Percentiles rank a stretch among this genome's conserved stretches.
Conservation (phyloP, 2,797 vertebrate genomes). For the Bovichtus diacanthus region DNA sequence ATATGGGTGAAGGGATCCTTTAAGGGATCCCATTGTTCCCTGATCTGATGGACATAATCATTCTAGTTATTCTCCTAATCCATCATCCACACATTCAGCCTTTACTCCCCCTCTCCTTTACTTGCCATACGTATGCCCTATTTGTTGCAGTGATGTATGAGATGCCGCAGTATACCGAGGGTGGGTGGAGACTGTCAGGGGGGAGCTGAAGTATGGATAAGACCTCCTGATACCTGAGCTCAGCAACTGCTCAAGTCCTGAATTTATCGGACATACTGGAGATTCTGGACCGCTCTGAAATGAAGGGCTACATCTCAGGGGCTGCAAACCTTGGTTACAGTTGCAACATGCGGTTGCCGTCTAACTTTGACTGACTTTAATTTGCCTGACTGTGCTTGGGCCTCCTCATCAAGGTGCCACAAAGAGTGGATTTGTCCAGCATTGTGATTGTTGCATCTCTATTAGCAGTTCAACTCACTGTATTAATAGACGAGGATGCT, state of each 20-base stretch:
- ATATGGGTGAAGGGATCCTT: background rate
- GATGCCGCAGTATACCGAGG: slow-evolving; percentile 58
- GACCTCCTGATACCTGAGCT: slow-evolving; percentile 63
- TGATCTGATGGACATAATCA: slow-evolving; percentile 15
- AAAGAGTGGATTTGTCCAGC: slow-evolving; percentile 30
- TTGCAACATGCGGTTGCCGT: slow-evolving; percentile 37
- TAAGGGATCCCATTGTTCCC: background rate
- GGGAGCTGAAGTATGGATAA: slow-evolving; percentile 62
- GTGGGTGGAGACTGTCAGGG: slow-evolving; percentile 60
- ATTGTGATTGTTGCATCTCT: slow-evolving; percentile 47
- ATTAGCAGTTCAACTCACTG: slow-evolving; percentile 43
- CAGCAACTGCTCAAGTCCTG: slow-evolving; percentile 48
- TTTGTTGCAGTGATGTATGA: slow-evolving; percentile 75
- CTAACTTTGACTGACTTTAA: slow-evolving; percentile 43
- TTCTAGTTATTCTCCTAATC: slow-evolving; percentile 29
- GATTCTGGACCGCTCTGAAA: slow-evolving; percentile 49
- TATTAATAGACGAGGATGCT: slow-evolving; percentile 14
- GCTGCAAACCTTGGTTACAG: slow-evolving; percentile 46
- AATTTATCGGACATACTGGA: slow-evolving; percentile 58
- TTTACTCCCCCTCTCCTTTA: slow-evolving; percentile 30
- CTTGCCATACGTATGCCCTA: slow-evolving; percentile 49
- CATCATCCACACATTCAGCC: slow-evolving; percentile 24
- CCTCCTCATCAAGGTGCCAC: slow-evolving; percentile 36
- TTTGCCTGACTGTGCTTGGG: slow-evolving; percentile 20
- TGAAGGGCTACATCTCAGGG: slow-evolving; percentile 45